Evolutionary conservation across 2,888 invertebrate genomes (phyloP), one percentile per base, ranked within the genome.

Genomic region (Dyspetes luteomarginatus): DNA sequence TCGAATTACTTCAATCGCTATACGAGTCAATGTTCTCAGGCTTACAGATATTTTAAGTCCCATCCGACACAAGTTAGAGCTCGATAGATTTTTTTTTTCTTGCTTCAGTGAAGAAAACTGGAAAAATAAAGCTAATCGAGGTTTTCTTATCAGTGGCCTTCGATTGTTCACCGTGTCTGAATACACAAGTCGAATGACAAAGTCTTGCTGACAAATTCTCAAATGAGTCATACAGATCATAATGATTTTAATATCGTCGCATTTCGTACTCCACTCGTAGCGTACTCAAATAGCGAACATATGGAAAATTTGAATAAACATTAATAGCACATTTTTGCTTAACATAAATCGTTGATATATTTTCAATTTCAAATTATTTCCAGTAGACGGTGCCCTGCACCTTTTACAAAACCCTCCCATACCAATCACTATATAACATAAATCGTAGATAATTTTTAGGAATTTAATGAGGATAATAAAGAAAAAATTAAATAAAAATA

Each of bases 1-100:
- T 75, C 72, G 36, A 80, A 80, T 80, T 76, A 80, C 55, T 22
- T 19, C 45, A 28, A 80, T 71, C 60, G 43, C 60, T 48, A 30
- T n/a, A 36, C 36, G 7, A n/a, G 69, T 41, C 48, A 43, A 62
- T 30, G 43, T 73, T 71, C 64, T 41, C 62, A 41, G 60, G 15
- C 62, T 28, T n/a, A 43, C 17, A n/a, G 19, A 30, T 56, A 60
- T 60, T 64, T 56, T 58, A 58, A 72, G 55, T 69, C 26, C 4
- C 15, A 24, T 7, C 22, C 50, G 30, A 56, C 15, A 41, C 48
- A 12, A 68, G 55, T 62, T 9, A 22, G 15, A 9, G 15, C 55
- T 3, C 24, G 9, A 45, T 28, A 7, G 12, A n/a, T 62, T 28
- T 60, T 65, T 65, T 17, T 48, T 48, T 26, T 28, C 17, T 64